Base-by-base conservation (phyloP, 2,113 vertebrate species). In the Blennius ocellaris region DNA sequence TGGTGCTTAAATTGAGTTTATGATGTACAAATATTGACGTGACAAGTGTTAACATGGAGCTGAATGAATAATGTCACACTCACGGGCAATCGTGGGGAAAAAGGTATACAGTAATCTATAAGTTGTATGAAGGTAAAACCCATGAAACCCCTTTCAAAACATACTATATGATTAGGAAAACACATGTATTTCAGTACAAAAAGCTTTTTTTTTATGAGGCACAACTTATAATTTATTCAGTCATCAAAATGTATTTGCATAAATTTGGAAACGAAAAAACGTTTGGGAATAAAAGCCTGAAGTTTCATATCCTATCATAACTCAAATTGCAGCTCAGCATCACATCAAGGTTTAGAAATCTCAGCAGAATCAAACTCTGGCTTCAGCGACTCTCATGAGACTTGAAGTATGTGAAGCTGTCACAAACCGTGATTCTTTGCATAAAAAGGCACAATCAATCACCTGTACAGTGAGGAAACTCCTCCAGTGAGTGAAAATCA, bases 161-260 rank as follows among this genome's bases (percentile, higher is more conserved):
- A 74, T 51, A 69, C 63, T 51, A 30, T 69, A 54, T 74, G 40
- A 85, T 75, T 75, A 73, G 66, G 38, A 83, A 77, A 86, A 83
- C 76, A 81, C 11, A 69, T 65, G 65, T 40, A 58, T 61, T 50
- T 69, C 81, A 66, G 57, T 11, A 39, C 30, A 8, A 60, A 48
- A 37, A 55, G 56, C n/a, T n/a, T n/a, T 68, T 76, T 16, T 68
- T 3, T 81, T 62, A 7, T 77, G 38, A 58, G 30, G 50, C 7
- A 0, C 11, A 12, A 70, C 38, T 7, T 54, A 64, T 7, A 69
- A 82, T 71, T 72, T 66, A 74, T 69, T 47, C 3, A 2, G 17
- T 48, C 53, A 51, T 62, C 56, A 69, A 74, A 83, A 79, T 59
- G 7, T 51, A 14, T 65, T 75, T 43, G 6, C 17, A 6, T 56